These are phyloP conservation scores for Megaceryle maxima DNA, from an alignment of 2,113 vertebrate species.

Conservation along the genomic window DNA sequence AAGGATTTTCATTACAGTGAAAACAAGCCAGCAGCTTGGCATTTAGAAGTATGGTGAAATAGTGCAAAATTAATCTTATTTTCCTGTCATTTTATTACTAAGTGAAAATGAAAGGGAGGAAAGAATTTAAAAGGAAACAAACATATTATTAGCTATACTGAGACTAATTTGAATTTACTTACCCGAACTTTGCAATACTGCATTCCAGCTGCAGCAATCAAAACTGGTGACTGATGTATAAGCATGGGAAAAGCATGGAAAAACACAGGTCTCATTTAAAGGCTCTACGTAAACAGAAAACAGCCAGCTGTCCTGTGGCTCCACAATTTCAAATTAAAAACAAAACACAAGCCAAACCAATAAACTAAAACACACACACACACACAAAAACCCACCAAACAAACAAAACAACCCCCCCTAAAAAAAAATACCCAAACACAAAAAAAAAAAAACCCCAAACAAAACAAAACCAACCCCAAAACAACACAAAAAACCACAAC, in stretches of 20 bases:
- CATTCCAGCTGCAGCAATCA: conserved; percentile 9
- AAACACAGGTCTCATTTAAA: neutral
- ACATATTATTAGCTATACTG: neutral
- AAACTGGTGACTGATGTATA: neutral
- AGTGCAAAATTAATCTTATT: neutral
- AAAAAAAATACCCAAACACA: too few relatives aligned
- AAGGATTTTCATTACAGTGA: neutral
- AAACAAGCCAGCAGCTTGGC: neutral
- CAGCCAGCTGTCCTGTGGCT: neutral
- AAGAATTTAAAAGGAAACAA: neutral
- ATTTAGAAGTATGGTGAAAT: neutral
- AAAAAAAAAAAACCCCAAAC: too few relatives aligned
- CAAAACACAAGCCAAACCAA: neutral
- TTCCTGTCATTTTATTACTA: neutral
- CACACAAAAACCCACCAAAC: too few relatives aligned
- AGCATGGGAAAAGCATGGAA: neutral
- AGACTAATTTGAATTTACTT: neutral
- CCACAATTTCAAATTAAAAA: neutral
- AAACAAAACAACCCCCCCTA: too few relatives aligned
- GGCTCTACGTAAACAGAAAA: neutral
- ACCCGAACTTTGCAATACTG: neutral
- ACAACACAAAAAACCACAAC: too few relatives aligned
- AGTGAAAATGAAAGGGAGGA: neutral
- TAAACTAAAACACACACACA: too few relatives aligned
- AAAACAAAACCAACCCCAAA: too few relatives aligned